Conservation (phyloP, 2,113 vertebrate species). For the Solea senegalensis region DNA sequence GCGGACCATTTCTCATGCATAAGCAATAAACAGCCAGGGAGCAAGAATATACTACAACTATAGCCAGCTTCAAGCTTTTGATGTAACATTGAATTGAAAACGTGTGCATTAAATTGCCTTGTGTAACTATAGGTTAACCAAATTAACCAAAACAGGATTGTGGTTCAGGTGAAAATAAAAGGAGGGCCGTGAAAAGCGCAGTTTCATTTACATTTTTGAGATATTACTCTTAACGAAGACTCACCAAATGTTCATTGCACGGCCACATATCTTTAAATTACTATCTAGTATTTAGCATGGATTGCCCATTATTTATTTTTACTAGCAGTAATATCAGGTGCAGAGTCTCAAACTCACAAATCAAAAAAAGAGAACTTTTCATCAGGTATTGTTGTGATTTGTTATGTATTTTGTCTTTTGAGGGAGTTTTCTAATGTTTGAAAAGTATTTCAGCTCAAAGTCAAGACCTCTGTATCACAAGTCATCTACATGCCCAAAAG, state of each 20-base stretch:
- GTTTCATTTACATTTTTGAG: slow-evolving; percentile 5
- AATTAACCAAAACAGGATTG: background rate
- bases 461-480: no score
- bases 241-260: slow-evolving; percentile 36
- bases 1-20: slow-evolving; percentile 37
- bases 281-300: slow-evolving; percentile 34
- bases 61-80: no score
- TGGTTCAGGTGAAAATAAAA: background rate
- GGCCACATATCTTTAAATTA: slow-evolving; percentile 23
- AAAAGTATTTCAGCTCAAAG: no score
- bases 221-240: slow-evolving; percentile 19
- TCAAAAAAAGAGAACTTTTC: background rate
- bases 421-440: no score
- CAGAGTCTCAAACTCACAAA: background rate
- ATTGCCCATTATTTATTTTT: slow-evolving; percentile 17
- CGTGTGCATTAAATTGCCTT: no score
- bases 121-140: no score
- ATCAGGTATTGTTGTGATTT: no score
- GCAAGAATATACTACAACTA: slow-evolving; percentile 6
- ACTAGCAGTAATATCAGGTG: background rate
- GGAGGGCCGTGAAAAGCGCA: background rate
- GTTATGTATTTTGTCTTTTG: no score
- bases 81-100: no score
- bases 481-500: no score
- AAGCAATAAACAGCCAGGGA: slow-evolving; percentile 58